Evolutionary conservation across 2,113 vertebrate species (phyloP).

Genomic region (Phaethornis superciliosus): DNA sequence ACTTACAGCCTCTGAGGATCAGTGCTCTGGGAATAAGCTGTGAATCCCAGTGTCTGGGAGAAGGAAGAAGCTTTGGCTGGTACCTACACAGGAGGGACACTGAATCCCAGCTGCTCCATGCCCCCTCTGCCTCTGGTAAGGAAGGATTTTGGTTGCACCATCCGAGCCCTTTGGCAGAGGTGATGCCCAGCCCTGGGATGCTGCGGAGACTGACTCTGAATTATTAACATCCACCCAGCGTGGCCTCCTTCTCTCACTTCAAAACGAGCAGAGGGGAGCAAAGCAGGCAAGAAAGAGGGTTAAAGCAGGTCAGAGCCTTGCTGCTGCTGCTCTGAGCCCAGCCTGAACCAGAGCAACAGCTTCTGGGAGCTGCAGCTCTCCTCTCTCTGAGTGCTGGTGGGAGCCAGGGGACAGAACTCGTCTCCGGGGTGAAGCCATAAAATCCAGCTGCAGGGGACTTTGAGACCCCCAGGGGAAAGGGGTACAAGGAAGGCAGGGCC

Average conservation of each 20-base stretch:
- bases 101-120: neutral
- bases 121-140: neutral
- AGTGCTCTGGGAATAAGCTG: neutral
- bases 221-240: conserved; percentile 36
- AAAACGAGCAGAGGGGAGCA: neutral
- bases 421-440: neutral
- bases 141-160: neutral
- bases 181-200: neutral
- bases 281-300: neutral
- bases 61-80: neutral
- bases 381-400: neutral
- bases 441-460: neutral
- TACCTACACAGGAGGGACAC: neutral
- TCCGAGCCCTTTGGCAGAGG: conserved; percentile 18
- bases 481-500: neutral
- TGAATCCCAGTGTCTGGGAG: neutral
- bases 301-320: conserved; percentile 23
- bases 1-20: neutral
- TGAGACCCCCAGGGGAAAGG: neutral
- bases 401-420: neutral
- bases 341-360: neutral
- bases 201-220: conserved; percentile 29
- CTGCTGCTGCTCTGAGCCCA: neutral
- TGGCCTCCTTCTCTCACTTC: conserved; percentile 28
- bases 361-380: neutral